Conservation (phyloP, 2,113 vertebrate genomes). For the Pungitius pungitius region DNA sequence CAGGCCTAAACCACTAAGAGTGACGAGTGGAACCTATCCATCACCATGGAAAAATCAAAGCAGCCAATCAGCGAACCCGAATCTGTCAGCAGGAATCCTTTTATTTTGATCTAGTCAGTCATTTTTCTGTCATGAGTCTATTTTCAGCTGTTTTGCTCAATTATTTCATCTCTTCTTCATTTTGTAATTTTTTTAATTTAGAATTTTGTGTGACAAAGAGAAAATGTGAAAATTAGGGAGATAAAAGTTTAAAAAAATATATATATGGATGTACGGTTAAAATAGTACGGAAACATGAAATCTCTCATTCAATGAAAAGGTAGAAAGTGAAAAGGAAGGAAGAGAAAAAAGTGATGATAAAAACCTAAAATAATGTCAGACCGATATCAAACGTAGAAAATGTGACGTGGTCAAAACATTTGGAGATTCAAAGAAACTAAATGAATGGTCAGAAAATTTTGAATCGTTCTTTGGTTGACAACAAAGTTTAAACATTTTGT, state of each 20-base stretch:
- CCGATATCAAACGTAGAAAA: neutral
- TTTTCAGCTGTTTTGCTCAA: neutral
- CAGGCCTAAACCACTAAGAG: conserved; percentile 61
- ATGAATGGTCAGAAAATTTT: too few relatives aligned
- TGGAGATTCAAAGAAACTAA: neutral
- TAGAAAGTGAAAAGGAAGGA: neutral
- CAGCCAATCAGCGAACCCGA: conserved; percentile 51
- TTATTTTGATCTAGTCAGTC: conserved; percentile 21
- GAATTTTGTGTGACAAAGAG: neutral
- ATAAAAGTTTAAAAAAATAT: neutral
- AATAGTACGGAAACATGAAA: neutral
- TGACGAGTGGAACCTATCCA: conserved; percentile 58
- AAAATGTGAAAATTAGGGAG: neutral
- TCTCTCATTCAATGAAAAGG: neutral
- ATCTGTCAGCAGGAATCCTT: conserved; percentile 63
- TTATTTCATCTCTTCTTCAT: neutral
- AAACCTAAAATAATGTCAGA: neutral
- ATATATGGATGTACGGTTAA: too few relatives aligned
- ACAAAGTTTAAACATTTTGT: neutral
- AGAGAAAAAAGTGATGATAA: neutral
- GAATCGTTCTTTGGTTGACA: neutral
- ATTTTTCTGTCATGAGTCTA: neutral
- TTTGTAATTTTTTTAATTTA: neutral
- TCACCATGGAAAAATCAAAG: conserved; percentile 57
- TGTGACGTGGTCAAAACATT: neutral